Conservation (phyloP, 2,797 vertebrate genomes). For the Coracias cyanogaster region DNA sequence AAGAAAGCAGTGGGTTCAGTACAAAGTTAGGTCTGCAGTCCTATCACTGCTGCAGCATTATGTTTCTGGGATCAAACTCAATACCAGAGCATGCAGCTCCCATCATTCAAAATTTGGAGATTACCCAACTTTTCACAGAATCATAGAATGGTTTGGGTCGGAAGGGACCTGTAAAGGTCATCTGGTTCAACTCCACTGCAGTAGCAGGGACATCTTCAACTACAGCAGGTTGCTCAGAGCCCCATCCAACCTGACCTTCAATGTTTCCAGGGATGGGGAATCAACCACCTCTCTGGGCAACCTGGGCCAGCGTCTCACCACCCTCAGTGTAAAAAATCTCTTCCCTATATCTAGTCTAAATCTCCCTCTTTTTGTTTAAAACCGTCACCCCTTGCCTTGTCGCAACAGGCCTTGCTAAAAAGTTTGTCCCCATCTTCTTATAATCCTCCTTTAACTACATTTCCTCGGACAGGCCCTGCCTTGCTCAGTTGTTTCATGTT, state of each 20-base stretch:
- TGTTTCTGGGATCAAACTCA: background rate
- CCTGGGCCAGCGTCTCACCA: background rate
- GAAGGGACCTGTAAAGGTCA: background rate
- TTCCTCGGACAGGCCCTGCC: background rate
- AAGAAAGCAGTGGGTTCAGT: background rate
- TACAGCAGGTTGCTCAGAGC: background rate
- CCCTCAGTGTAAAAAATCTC: background rate
- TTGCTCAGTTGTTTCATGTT: background rate
- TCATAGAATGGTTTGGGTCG: background rate
- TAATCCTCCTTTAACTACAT: background rate
- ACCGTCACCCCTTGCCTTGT: background rate
- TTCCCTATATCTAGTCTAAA: background rate
- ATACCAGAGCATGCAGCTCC: background rate
- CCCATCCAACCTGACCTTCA: background rate
- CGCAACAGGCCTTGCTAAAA: background rate
- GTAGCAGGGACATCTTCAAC: background rate
- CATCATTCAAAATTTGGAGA: background rate
- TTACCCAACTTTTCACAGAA: background rate
- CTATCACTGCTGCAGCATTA: background rate
- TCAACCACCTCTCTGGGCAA: background rate
- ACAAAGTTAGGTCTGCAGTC: background rate
- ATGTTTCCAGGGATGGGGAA: background rate
- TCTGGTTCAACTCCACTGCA: background rate
- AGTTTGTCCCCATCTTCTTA: background rate
- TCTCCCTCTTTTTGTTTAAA: background rate